phyloP scores from a whole-genome alignment of 2,113 vertebrate species.

The Vulpes ferrilata region DNA sequence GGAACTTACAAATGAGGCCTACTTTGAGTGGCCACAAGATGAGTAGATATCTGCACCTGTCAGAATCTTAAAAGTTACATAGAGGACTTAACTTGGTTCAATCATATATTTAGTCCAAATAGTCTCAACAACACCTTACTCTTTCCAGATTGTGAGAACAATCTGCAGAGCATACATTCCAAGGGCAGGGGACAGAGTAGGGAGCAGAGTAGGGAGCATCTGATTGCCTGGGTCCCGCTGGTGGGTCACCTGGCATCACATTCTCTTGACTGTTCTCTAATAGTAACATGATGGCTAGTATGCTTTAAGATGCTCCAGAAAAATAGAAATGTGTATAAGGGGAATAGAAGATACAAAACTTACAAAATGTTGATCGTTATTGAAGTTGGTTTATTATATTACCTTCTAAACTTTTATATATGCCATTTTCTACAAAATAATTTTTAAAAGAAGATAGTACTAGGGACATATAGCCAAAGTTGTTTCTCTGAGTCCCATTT shows the following conservation, averaged over 20 bases:
- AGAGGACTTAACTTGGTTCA: neutral
- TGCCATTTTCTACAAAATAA: neutral
- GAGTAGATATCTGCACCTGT: neutral
- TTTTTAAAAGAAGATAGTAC: neutral
- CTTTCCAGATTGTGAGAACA: neutral
- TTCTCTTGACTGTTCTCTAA: neutral
- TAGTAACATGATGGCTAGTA: neutral
- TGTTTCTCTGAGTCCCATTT: slow-evolving; percentile 2
- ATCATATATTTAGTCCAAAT: neutral
- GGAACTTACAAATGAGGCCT: neutral
- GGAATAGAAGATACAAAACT: neutral
- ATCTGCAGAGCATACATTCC: neutral
- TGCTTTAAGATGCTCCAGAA: neutral
- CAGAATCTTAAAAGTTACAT: neutral
- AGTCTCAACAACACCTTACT: neutral
- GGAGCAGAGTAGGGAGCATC: neutral
- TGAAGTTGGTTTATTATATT: neutral
- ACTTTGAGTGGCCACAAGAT: neutral
- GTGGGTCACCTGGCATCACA: rapidly evolving
- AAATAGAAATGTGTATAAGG: neutral
- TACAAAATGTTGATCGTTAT: neutral
- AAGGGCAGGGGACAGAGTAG: too few relatives aligned
- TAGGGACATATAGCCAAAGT: neutral
- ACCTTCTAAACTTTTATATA: neutral
- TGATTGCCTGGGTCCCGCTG: neutral